These are phyloP conservation scores for Chaetophractus vellerosus DNA, from an alignment of 2,797 vertebrate genomes.

Conservation along the genomic window DNA sequence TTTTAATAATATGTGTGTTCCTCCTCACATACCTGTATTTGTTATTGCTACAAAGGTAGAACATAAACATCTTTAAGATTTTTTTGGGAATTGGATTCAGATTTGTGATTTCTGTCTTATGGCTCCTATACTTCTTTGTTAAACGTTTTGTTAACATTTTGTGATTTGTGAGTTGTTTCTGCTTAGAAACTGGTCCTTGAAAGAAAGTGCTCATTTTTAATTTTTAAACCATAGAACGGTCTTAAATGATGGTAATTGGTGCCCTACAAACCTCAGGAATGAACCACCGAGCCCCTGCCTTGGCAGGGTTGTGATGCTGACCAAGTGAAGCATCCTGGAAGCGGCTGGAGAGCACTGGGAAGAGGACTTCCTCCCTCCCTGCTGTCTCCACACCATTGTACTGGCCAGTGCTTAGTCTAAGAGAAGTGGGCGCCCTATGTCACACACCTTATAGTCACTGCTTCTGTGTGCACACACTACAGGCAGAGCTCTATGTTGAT, in stretches of 20 bases:
- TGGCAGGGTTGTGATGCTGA: neutral
- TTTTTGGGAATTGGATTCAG: neutral
- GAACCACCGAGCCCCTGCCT: neutral
- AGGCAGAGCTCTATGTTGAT: fast-evolving
- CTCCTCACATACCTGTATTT: neutral
- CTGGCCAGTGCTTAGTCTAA: neutral
- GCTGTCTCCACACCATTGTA: neutral
- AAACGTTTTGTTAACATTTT: neutral
- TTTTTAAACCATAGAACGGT: neutral
- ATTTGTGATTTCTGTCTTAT: constrained; percentile 1
- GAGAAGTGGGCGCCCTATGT: neutral
- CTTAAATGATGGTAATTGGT: neutral
- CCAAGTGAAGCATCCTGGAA: too few species aligned
- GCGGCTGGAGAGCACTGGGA: neutral
- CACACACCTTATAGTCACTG: neutral
- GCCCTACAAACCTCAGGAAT: neutral
- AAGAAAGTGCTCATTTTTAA: neutral
- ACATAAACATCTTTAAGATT: neutral
- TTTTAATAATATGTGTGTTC: neutral
- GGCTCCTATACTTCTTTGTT: neutral
- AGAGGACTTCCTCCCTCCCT: neutral
- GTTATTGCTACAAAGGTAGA: neutral
- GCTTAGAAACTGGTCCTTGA: constrained; percentile 16
- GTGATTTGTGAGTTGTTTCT: neutral
- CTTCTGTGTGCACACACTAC: fast-evolving